Conservation (phyloP, 2,888 invertebrate species). For the Ceraclea dissimilis region DNA sequence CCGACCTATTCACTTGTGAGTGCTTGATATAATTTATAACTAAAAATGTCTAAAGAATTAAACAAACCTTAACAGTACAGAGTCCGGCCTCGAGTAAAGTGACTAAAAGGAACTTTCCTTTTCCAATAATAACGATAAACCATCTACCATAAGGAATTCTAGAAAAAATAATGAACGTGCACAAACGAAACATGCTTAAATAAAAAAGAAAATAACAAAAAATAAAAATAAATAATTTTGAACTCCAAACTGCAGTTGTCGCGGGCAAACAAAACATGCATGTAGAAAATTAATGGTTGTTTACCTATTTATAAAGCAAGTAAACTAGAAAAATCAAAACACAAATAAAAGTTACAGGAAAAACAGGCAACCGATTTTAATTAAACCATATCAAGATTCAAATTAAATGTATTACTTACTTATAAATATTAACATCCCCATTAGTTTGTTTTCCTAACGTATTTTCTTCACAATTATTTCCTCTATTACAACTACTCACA, state of each 20-base stretch:
- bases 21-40: too few relatives aligned
- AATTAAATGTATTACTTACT: too few relatives aligned
- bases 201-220: not conserved
- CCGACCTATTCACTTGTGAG: not conserved
- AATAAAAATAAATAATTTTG: not conserved
- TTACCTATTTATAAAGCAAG: too few relatives aligned
- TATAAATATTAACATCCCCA: not conserved
- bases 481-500: conserved; percentile 43
- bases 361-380: too few relatives aligned
- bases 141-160: conserved; percentile 54
- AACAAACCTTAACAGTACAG: conserved; percentile 54
- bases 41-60: too few relatives aligned
- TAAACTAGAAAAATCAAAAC: too few relatives aligned
- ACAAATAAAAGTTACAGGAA: too few relatives aligned
- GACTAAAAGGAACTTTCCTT: conserved; percentile 59
- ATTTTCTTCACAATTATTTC: conserved; percentile 3
- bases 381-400: too few relatives aligned
- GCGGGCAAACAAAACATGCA: too few relatives aligned
- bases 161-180: not conserved
- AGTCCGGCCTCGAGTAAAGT: conserved; percentile 73
- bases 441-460: not conserved
- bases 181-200: not conserved
- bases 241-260: too few relatives aligned
- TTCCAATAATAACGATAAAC: conserved; percentile 68
- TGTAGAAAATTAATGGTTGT: too few relatives aligned